Evolutionary conservation across 1,140 invertebrate genomes (phyloP).

Genomic region (Zaprionus tsacasi): DNA sequence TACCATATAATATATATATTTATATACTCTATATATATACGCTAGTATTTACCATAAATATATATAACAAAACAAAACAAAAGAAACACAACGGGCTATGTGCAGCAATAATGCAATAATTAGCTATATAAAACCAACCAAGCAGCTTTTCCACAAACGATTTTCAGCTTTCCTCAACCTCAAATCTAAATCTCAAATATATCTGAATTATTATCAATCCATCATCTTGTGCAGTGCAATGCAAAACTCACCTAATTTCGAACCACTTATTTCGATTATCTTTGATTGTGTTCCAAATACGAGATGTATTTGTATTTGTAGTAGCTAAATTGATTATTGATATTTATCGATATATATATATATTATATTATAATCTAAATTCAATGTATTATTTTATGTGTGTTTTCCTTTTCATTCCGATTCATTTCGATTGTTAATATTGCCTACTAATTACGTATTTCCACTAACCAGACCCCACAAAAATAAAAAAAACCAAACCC

Average conservation of each 20-base stretch:
- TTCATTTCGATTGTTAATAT: conserved; percentile 48
- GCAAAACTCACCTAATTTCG: conserved; percentile 43
- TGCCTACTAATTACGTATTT: conserved; percentile 23
- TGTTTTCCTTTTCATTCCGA: conserved; percentile 48
- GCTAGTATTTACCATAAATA: conserved; percentile 9
- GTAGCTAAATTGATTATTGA: conserved; percentile 48
- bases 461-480: conserved; percentile 27
- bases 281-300: conserved; percentile 38
- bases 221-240: conserved; percentile 63
- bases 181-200: conserved; percentile 32
- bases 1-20: not conserved
- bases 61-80: conserved; percentile 17
- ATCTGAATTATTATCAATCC: conserved; percentile 25
- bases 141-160: conserved; percentile 65
- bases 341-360: conserved; percentile 41
- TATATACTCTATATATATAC: conserved; percentile 9
- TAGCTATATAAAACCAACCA: conserved; percentile 39
- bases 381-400: conserved; percentile 49
- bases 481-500: not conserved
- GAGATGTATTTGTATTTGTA: conserved; percentile 44
- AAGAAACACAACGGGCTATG: conserved; percentile 31
- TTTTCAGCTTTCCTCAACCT: conserved; percentile 70
- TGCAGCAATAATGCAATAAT: conserved; percentile 54
- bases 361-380: conserved; percentile 5
- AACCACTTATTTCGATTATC: conserved; percentile 33